Evolutionary conservation across 2,888 invertebrate genomes (phyloP), one percentile per base, ranked within the genome.

Genomic region (Neoscelio sp.): DNA sequence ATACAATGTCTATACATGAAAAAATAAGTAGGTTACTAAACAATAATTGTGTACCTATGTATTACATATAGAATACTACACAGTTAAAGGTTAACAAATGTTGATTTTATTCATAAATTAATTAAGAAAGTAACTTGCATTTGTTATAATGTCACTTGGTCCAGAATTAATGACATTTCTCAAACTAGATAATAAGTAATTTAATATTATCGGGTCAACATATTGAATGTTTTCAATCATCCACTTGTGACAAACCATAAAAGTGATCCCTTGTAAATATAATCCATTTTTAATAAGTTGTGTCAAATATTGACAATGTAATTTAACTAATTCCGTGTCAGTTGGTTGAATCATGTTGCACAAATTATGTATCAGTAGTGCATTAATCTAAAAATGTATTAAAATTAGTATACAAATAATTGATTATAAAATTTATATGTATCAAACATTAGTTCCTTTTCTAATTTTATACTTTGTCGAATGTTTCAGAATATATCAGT

Each of bases 361-460:
- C 46, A 89, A 80, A 79, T 85, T 85, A 71, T 87, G 84, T 28
- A 87, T 67, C 10, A 89, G 67, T 6, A 87, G 73, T 58, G 85
- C 80, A 10, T 83, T 73, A 2, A 78, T 82, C 89, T 89, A n/a
- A n/a, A n/a, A n/a, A n/a, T n/a, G 62, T 4, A 82, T 30, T 13
- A 48, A 33, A 38, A 28, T 10, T 13, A n/a, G 18, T 18, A 18
- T 17, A 8, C 18, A 18, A 42, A 42, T 2, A 42, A 4, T n/a
- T n/a, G n/a, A n/a, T n/a, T n/a, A n/a, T n/a, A n/a, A n/a, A n/a
- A n/a, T n/a, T n/a, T n/a, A n/a, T n/a, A n/a, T n/a, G n/a, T n/a
- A n/a, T n/a, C n/a, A n/a, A n/a, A n/a, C n/a, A n/a, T n/a, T n/a
- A n/a, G n/a, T n/a, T n/a, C n/a, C n/a, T n/a, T n/a, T n/a, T n/a